phyloP scores from a whole-genome alignment of 2,797 vertebrate species.

The Tympanoctomys barrerae region DNA sequence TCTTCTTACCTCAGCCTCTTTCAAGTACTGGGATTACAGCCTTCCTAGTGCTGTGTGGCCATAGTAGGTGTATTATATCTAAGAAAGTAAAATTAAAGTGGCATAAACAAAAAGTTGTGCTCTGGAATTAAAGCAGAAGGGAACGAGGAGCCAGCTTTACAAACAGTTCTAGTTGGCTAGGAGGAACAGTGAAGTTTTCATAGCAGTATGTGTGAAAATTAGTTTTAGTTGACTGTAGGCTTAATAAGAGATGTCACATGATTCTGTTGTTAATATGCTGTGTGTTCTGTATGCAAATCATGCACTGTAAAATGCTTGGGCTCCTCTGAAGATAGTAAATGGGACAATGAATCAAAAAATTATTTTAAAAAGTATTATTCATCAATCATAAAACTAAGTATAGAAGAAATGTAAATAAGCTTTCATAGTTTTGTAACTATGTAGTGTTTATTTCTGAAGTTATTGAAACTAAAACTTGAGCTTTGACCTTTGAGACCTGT shows the following conservation, averaged over 20 bases:
- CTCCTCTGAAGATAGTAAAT: background rate
- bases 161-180: background rate
- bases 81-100: background rate
- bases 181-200: background rate
- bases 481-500: background rate
- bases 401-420: background rate
- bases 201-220: background rate
- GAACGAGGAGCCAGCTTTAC: background rate
- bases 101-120: background rate
- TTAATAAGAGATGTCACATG: background rate
- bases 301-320: background rate
- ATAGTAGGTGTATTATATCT: background rate
- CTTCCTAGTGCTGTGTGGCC: background rate
- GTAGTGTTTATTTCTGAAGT: background rate
- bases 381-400: background rate
- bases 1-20: background rate
- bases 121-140: background rate
- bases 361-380: background rate
- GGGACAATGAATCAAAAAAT: background rate
- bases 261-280: background rate
- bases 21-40: background rate
- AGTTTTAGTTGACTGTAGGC: background rate
- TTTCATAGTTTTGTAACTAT: background rate
- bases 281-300: background rate
- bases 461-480: background rate